phyloP scores from a whole-genome alignment of 37 sponge, comb jelly and placozoan species.

The Petrosia ficiformis region DNA sequence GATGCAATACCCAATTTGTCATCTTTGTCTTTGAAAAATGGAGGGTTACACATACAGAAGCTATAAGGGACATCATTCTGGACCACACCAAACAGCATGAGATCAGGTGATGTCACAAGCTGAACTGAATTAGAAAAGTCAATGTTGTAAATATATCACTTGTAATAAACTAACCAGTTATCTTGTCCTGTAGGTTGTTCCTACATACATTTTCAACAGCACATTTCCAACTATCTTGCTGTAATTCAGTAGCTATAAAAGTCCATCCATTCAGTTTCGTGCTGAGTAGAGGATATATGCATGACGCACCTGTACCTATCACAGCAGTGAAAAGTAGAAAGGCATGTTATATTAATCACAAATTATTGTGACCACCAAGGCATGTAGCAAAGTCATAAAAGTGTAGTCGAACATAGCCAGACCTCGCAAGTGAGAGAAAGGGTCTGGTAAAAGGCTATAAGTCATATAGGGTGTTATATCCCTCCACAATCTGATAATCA shows the following conservation, averaged over 20 bases:
- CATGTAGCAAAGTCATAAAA: no score
- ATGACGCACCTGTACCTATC: constrained; percentile 93
- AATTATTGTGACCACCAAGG: no score
- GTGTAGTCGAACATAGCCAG: no score
- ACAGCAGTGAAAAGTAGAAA: no score
- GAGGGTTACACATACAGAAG: constrained; percentile 99
- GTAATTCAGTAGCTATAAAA: constrained; percentile 90
- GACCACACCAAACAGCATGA: constrained; percentile 40
- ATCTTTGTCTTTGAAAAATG: constrained; percentile 73
- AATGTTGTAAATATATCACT: background rate
- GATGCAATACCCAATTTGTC: constrained; percentile 10
- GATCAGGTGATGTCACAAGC: constrained; percentile 5
- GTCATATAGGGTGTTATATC: no score
- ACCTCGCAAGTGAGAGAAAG: no score
- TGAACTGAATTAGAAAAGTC: constrained; percentile 25
- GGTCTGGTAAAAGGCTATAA: no score
- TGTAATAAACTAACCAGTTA: constrained; percentile 29
- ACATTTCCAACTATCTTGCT: constrained; percentile 29
- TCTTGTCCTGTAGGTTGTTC: constrained; percentile 58
- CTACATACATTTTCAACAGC: constrained; percentile 69
- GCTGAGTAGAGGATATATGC: constrained; percentile 92
- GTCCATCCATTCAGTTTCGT: constrained; percentile 79
- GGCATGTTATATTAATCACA: no score
- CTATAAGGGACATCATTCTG: constrained; percentile 32
- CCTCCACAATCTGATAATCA: no score